Evolutionary conservation across 2,797 vertebrate genomes (phyloP), one percentile per base, ranked within the genome.

Genomic region (Florisuga fusca): DNA sequence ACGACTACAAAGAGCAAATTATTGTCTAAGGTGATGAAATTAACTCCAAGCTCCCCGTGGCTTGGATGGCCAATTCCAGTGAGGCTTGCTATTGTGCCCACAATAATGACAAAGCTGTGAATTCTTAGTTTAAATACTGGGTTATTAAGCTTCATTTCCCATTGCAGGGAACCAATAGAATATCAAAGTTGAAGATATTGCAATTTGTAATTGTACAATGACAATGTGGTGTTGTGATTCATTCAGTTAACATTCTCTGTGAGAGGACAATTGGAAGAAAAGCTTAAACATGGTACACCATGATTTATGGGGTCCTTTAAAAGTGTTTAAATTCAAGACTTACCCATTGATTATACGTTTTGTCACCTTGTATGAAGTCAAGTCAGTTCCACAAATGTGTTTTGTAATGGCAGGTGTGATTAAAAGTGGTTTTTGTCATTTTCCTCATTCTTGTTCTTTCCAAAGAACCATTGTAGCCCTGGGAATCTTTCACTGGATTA

Each of bases 11-110:
- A 98, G 97, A 98, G 96, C 94, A 98, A 98, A 98, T 98, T 97
- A 98, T 98, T 98, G 97, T 98, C 97, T 98, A 96, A 92, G 90
- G 97, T 98, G 98, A 98, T 98, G 98, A 98, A 98, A 99, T 99
- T 99, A 99, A 99, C 98, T 98, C 87, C 69, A 93, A 96, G 88
- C 73, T 97, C 94, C 97, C 68, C 75, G 48, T 84, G 95, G 96
- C 93, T 95, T 96, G 97, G 95, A 95, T 91, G 90, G 69, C 89
- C 90, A 89, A 88, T 97, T 97, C 87, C 76, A 86, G 71, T 6
- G 84, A 96, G 89, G 72, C 17, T 91, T 89, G 18, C 83, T 94
- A 95, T 98, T 98, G 95, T 98, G 93, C 84, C 34, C 66, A 62
- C 80, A 93, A 94, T 96, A 98, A 98, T 91, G 89, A 93, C 95